Evolutionary conservation across 1,140 invertebrate species (phyloP).

Genomic region (Drosophila ambigua): DNA sequence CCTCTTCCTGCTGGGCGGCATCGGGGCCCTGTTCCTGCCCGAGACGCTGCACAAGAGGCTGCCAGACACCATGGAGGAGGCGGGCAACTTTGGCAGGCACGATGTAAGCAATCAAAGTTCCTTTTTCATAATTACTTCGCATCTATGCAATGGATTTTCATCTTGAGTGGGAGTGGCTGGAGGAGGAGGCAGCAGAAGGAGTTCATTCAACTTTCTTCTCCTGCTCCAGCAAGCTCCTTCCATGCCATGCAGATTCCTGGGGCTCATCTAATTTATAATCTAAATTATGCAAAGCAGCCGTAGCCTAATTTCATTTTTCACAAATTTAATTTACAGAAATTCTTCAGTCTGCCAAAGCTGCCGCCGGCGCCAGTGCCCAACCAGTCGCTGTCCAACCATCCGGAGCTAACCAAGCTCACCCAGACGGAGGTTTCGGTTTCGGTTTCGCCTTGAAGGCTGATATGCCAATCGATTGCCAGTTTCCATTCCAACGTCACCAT

Average conservation of each 20-base stretch:
- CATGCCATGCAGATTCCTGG: constrained; percentile 5
- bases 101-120: constrained; percentile 80
- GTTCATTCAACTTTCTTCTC: constrained; percentile 26
- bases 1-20: constrained; percentile 85
- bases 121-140: background rate
- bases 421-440: constrained; percentile 46
- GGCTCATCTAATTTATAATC: constrained; percentile 76
- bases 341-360: constrained; percentile 82
- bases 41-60: constrained; percentile 89
- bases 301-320: constrained; percentile 79
- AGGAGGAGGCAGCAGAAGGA: constrained; percentile 1
- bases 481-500: constrained; percentile 23
- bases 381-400: constrained; percentile 40
- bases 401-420: constrained; percentile 71
- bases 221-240: background rate
- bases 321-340: constrained; percentile 83
- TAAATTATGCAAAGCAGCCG: constrained; percentile 82
- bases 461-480: constrained; percentile 24
- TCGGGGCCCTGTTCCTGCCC: constrained; percentile 87
- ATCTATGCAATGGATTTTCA: constrained; percentile 18
- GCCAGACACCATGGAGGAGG: constrained; percentile 89
- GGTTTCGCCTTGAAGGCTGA: constrained; percentile 32
- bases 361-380: constrained; percentile 51
- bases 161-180: background rate
- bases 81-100: constrained; percentile 87